Evolutionary conservation across 1,140 invertebrate species (phyloP).

Genomic region (Drosophila simulans): DNA sequence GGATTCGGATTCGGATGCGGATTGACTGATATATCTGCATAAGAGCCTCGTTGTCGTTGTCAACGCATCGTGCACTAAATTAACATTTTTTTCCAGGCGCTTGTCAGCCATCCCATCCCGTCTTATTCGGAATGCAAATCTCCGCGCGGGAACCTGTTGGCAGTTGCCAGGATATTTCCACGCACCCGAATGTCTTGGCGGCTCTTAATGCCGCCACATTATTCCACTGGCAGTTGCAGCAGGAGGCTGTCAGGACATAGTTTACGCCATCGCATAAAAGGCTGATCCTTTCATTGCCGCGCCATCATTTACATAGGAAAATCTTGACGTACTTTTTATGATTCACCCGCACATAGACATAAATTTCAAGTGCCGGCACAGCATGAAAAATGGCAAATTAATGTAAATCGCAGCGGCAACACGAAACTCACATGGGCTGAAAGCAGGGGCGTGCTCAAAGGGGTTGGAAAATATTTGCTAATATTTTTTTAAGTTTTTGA

Average conservation of each 20-base stretch:
- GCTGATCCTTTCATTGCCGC: conserved; percentile 66
- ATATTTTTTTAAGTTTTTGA: not conserved
- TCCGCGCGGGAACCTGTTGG: conserved; percentile 62
- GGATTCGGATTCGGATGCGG: conserved; percentile 27
- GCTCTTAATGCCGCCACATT: conserved; percentile 49
- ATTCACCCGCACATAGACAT: conserved; percentile 57
- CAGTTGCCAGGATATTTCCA: conserved; percentile 59
- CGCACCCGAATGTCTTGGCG: conserved; percentile 34
- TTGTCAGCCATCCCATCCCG: conserved; percentile 71
- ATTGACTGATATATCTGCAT: conserved; percentile 81
- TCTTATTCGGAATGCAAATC: conserved; percentile 82
- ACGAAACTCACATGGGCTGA: conserved; percentile 46
- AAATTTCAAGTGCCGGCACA: conserved; percentile 58
- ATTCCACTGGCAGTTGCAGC: not conserved
- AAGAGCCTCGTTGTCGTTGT: conserved; percentile 58
- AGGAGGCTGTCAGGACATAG: conserved; percentile 24
- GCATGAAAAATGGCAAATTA: conserved; percentile 84
- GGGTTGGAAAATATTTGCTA: not conserved
- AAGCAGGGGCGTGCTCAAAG: not conserved
- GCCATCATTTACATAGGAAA: conserved; percentile 75
- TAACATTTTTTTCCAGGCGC: conserved; percentile 76
- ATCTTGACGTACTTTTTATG: conserved; percentile 70
- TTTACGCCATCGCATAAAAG: conserved; percentile 30
- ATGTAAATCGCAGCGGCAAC: conserved; percentile 78
- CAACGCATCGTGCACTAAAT: conserved; percentile 80